A percentile compares a stretch with the other conserved stretches of the same genome.
phyloP scores from a whole-genome alignment of 2,888 invertebrate genomes.

The Auanema sp. region DNA sequence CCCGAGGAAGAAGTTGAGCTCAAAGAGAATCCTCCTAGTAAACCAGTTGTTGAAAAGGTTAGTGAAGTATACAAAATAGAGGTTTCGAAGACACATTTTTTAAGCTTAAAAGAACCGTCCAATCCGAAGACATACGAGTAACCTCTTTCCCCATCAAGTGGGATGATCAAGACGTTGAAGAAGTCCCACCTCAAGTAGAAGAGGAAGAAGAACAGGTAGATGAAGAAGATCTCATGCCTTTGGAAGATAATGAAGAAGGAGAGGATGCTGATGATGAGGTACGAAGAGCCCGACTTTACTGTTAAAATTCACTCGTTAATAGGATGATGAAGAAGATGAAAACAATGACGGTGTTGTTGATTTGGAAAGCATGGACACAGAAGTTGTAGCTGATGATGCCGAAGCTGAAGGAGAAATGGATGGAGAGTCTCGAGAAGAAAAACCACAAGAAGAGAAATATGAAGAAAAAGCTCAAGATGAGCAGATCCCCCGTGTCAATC shows the following conservation, averaged over 20 bases:
- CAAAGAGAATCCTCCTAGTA: conserved; percentile 87
- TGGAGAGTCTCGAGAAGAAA: neutral
- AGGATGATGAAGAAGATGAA: conserved; percentile 23
- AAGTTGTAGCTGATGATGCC: conserved; percentile 2
- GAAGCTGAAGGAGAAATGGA: conserved; percentile 1
- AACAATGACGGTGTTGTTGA: conserved; percentile 30
- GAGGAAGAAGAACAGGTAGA: conserved; percentile 27
- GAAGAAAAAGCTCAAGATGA: conserved; percentile 10
- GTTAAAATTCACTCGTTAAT: conserved; percentile 4
- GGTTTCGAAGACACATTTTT: too few relatives aligned
- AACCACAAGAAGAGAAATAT: neutral
- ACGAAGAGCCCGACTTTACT: conserved; percentile 1
- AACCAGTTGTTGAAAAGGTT: conserved; percentile 90
- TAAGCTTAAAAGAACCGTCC: conserved; percentile 45
- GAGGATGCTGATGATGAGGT: conserved; percentile 21
- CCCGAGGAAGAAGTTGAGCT: conserved; percentile 79
- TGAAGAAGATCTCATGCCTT: conserved; percentile 44
- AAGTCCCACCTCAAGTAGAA: conserved; percentile 25
- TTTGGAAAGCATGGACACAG: conserved; percentile 20
- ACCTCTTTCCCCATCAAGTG: conserved; percentile 69
- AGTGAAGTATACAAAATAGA: neutral
- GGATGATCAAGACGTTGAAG: conserved; percentile 62
- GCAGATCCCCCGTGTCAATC: neutral
- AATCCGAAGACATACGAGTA: conserved; percentile 66
- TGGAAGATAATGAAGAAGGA: conserved; percentile 27